Conservation (phyloP, 2,113 vertebrate genomes). For the Mus musculus region GRCm39 chr9:23306501-23307000, state of each 20-base stretch:
- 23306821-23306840: slow-evolving; percentile 5
- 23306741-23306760: too few relatives aligned
- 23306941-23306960: slow-evolving; percentile 44
- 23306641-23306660: slow-evolving; percentile 20
- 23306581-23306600: not conserved
- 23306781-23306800: slow-evolving; percentile 6
- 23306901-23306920: not conserved
- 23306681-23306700: slow-evolving; percentile 44
- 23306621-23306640: slow-evolving; percentile 24
- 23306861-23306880: not conserved
- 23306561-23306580: not conserved
- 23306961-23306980: slow-evolving; percentile 30
- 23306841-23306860: slow-evolving; percentile 34
- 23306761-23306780: not conserved
- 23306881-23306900: not conserved
- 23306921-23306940: not conserved
- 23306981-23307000: slow-evolving; percentile 62
- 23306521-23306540: not conserved
- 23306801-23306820: not conserved
- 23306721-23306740: not conserved
- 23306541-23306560: not conserved
- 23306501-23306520: not conserved
- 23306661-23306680: slow-evolving; percentile 4
- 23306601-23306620: not conserved
- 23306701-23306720: slow-evolving; percentile 21